Evolutionary conservation across 2,888 invertebrate species (phyloP).

Genomic region (Toxonevra muliebris): DNA sequence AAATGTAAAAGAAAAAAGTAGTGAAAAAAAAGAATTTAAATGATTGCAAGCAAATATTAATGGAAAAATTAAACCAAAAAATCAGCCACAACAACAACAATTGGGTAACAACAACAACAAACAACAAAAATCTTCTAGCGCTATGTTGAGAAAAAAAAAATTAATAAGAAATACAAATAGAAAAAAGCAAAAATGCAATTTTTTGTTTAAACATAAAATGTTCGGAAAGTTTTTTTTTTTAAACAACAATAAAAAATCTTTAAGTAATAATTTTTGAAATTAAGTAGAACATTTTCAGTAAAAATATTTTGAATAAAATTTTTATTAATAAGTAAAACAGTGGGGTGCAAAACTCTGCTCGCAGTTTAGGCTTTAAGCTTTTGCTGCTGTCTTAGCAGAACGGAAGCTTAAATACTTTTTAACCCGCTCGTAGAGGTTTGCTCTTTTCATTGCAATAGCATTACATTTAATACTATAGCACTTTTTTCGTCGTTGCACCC

Average conservation of each 20-base stretch:
- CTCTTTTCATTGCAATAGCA: no score
- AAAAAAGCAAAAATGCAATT: neutral
- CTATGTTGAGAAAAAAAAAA: constrained; percentile 13
- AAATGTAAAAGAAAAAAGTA: neutral
- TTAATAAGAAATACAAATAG: constrained; percentile 9
- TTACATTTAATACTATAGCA: no score
- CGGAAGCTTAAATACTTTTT: no score
- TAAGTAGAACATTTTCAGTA: no score
- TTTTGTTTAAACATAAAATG: neutral
- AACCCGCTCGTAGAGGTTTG: no score
- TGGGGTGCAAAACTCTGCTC: no score
- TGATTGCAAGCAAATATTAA: constrained; percentile 1
- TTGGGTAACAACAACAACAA: constrained; percentile 19
- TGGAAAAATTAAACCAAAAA: neutral
- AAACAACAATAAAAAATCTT: constrained; percentile 19
- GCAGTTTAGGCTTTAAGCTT: no score
- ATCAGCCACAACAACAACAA: constrained; percentile 16
- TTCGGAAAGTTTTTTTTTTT: no score
- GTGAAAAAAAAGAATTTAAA: neutral
- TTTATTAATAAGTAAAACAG: neutral
- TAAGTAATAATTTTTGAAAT: constrained; percentile 29
- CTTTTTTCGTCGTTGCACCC: no score
- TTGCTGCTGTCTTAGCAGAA: no score
- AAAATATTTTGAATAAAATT: constrained; percentile 3
- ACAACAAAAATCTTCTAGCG: constrained; percentile 31